Base-by-base conservation (phyloP, 1,140 invertebrate genomes). In the Aphidius gifuensis region DNA sequence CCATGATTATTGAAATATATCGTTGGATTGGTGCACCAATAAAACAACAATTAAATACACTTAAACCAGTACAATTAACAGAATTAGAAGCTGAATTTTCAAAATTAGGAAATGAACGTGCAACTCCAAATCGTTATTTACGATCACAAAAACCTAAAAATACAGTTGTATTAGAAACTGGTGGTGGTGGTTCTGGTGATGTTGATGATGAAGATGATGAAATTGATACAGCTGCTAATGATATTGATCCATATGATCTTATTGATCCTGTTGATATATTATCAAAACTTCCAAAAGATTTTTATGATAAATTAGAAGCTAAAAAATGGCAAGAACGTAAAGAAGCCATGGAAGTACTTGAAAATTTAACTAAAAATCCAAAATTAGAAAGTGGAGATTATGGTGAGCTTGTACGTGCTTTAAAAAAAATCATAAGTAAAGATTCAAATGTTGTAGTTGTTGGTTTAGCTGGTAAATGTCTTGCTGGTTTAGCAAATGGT, bases 271-370 rank as follows among this genome's bases (percentile, higher is more conserved):
- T 97, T 39, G 93, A 99, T 73, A 94, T 99, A 70, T 73, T 99
- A 0, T 89, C 91, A 4, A 91, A 96, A 76, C 75, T 99, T 32
- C 95, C 95, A 0, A 96, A 96, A 83, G 93, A 98, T 78, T 99
- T 98, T 77, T 97, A 91, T 73, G 94, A 97, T 6, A 94, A 97
- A 80, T 69, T 95, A 43, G 96, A 99, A 78, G 92, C 92, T 0
- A 98, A 98, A 74, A 99, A 99, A 74, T 99, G 97, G 97, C 92
- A 95, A 72, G 93, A 98, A 56, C 84, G 97, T 7, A 97, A 97
- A 77, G 94, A 98, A 76, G 89, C 90, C 0, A 71, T 99, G 5
- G 93, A 96, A 70, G 80, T 82, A 3, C 76, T 98, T 0, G 90
- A 97, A 61, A 85, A 85, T 60, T 74, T 97, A 4, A 74, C 95